A percentile compares a stretch with the other conserved stretches of the same genome.
Conservation (phyloP, 2,797 vertebrate genomes). For the Sparidentex hasta region DNA sequence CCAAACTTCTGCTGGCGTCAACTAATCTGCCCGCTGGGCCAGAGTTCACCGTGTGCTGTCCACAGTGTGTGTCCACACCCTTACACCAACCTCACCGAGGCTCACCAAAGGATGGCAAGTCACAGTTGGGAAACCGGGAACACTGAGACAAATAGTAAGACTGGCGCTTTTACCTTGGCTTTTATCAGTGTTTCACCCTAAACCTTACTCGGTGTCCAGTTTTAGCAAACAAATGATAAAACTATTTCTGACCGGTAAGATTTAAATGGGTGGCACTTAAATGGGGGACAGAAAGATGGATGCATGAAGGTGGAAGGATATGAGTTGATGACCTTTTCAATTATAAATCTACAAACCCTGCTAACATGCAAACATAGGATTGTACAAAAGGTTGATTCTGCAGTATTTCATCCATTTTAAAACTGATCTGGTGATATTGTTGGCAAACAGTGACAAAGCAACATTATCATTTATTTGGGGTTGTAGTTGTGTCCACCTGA, state of each 20-base stretch:
- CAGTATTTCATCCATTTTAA: not conserved
- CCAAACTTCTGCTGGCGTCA: constrained; percentile 42
- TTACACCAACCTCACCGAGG: not conserved
- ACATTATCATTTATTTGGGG: not conserved
- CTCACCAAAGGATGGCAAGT: not conserved
- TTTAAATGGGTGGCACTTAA: too few relatives aligned
- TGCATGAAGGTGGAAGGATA: not conserved
- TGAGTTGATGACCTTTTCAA: not conserved
- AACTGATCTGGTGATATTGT: not conserved
- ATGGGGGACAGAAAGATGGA: not conserved
- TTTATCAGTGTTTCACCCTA: too few relatives aligned
- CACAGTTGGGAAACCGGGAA: not conserved
- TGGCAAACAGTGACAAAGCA: not conserved
- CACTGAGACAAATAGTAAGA: not conserved
- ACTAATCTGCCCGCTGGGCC: constrained; percentile 35
- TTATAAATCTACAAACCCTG: not conserved
- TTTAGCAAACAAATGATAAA: not conserved
- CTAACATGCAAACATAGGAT: too few relatives aligned
- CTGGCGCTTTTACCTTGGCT: not conserved
- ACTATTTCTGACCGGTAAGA: not conserved
- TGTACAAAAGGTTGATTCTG: not conserved
- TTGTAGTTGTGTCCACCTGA: not conserved
- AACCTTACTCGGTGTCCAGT: not conserved
- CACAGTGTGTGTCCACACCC: not conserved
- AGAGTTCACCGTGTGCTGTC: constrained; percentile 32